phyloP scores from a whole-genome alignment of 1,140 invertebrate species.

The Calephelis virginiensis region DNA sequence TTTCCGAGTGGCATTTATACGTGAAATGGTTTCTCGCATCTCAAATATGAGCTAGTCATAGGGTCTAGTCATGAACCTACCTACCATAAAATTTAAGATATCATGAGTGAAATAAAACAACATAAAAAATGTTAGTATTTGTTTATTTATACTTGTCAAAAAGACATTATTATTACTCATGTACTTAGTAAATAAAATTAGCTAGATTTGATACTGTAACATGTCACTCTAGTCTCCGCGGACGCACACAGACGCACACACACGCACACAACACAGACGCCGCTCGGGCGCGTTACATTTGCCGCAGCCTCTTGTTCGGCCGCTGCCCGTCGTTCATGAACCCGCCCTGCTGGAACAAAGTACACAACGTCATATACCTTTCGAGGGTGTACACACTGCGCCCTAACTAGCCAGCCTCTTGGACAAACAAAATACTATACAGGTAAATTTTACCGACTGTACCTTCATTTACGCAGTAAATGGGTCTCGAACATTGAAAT shows the following conservation, averaged over 20 bases:
- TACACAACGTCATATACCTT: background rate
- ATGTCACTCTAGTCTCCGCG: conserved; percentile 39
- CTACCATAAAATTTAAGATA: no score
- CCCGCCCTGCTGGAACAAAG: conserved; percentile 36
- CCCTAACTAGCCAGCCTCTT: no score
- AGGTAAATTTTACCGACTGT: no score
- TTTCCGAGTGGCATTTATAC: no score
- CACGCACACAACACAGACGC: conserved; percentile 48
- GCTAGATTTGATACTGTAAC: conserved; percentile 68
- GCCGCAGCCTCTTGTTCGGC: conserved; percentile 69
- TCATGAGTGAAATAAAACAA: conserved; percentile 40
- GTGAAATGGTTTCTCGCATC: no score
- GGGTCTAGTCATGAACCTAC: no score
- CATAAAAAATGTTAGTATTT: conserved; percentile 54
- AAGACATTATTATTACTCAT: conserved; percentile 69
- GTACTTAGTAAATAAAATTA: conserved; percentile 78
- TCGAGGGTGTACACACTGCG: no score
- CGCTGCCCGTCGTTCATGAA: conserved; percentile 70
- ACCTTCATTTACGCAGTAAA: no score
- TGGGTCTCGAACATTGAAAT: no score
- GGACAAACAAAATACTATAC: no score
- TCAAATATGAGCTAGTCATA: no score
- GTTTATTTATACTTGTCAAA: conserved; percentile 71
- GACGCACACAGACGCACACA: conserved; percentile 50
- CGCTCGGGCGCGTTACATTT: conserved; percentile 62